Evolutionary conservation across 2,888 invertebrate species (phyloP), one percentile per base, ranked within the genome.

Genomic region (Amblyjoppa proteus): DNA sequence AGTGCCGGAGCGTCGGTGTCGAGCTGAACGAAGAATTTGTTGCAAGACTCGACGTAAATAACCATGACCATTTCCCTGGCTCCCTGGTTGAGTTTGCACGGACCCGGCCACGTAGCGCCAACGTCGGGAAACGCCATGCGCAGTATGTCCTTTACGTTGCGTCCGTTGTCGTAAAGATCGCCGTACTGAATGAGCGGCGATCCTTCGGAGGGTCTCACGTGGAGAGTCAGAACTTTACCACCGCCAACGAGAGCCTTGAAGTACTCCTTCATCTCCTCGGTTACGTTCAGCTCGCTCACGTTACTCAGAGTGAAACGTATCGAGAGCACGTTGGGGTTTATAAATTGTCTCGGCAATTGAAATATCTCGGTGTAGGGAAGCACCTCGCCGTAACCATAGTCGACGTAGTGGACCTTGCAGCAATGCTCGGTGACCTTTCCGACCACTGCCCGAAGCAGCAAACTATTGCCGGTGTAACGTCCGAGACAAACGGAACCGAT

Each of bases 401-500:
- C 97, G 45, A 97, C 97, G 93, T 97, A 97, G 91, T 96, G 97
- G 5, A 97, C 95, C 93, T 97, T 97, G 92, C 96, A 97, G 74
- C 96, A 96, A 28, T 96, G 96, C 83, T 96, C 96, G 53, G 96
- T 96, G 64, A 97, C 95, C 89, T 96, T 96, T 93, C 96, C 97
- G 2, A 97, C 96, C 53, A 97, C 96, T 49, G 97, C 97, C 88
- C 98, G 95, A 90, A 97, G 97, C 74, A 97, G 95, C 28, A 96
- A 96, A 5, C 96, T 95, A 90, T 97, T 97, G 85, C 95, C 96
- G 0, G 96, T 95, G 94, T 96, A 97, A 85, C 96, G 95, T 0
- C 97, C 97, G 11, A 97, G 95, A 90, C 97, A 97, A 0, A 97
- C 96, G 20, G 97, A 96, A 9, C 97, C 97, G 68, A 97, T 96